phyloP scores from a whole-genome alignment of 35 echinoderm and acorn worm genomes.

The Heliocidaris tuberculata region DNA sequence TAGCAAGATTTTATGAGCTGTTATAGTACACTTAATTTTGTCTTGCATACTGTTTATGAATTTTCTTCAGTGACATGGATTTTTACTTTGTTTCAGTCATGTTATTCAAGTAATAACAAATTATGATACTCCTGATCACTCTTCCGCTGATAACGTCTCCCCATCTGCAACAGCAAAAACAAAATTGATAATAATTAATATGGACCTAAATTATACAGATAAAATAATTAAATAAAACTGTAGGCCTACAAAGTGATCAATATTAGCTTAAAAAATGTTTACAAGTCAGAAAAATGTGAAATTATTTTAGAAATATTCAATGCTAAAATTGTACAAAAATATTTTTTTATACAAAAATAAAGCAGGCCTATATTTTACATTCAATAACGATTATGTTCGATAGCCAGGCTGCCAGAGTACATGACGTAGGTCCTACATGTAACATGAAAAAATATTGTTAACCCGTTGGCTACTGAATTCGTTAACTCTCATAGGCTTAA shows the following conservation, averaged over 20 bases:
- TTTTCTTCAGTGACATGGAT: too few relatives aligned
- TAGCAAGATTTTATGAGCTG: too few relatives aligned
- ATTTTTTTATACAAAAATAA: conserved; percentile 11
- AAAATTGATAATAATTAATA: not conserved
- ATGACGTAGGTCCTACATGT: not conserved
- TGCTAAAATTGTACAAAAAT: conserved; percentile 24
- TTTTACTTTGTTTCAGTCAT: too few relatives aligned
- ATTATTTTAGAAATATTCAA: conserved; percentile 25
- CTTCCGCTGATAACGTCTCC: not conserved
- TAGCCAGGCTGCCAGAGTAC: conserved; percentile 21
- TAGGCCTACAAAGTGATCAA: conserved; percentile 24
- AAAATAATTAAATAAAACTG: conserved; percentile 24
- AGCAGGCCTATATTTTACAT: conserved; percentile 4
- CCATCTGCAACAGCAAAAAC: too few relatives aligned
- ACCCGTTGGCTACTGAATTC: too few relatives aligned
- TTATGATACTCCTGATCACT: not conserved
- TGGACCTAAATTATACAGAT: not conserved
- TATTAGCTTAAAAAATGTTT: not conserved
- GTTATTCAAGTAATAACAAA: too few relatives aligned
- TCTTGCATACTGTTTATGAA: too few relatives aligned
- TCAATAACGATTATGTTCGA: conserved; percentile 24
- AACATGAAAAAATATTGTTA: conserved; percentile 17
- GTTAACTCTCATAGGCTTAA: too few relatives aligned
- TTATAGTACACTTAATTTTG: too few relatives aligned
- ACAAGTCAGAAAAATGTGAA: not conserved